Evolutionary conservation across 2,113 vertebrate species (phyloP), one percentile per base, ranked within the genome.

Genomic region (Carollia perspicillata): DNA sequence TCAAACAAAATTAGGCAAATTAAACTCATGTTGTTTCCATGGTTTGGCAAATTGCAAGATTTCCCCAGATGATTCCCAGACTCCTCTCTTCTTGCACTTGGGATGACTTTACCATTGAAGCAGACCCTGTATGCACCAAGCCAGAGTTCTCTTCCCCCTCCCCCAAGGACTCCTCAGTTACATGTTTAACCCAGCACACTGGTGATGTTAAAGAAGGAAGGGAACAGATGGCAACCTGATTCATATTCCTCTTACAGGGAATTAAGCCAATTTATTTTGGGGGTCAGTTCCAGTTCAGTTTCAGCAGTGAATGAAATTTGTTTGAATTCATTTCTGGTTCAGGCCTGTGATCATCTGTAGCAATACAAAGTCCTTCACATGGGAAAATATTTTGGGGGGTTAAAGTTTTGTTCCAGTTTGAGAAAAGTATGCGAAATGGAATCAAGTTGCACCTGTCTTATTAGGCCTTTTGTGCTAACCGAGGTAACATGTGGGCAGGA

Each of bases 241-340:
- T 93, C 79, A 89, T 95, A 65, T 79, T 89, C 85, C 42, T 95
- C 65, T 95, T 72, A 44, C 20, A 84, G 35, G 17, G 74, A 95
- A 95, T 85, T 79, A 86, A 63, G n/a, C 79, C 49, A 91, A 74
- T 92, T 92, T 77, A 77, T 91, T 66, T 87, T 33, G 63, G 40
- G 84, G 90, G 65, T 97, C 84, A 69, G 40, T 40, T 86, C 40
- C 8, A 86, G 74, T 89, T 96, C 63, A 92, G 17, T 74, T 94
- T 93, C 87, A 92, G 26, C 83, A 93, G 58, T 97, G 79, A 96
- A 93, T 92, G 74, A 86, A 85, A 89, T 37, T 86, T 92, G 74
- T 84, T 93, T 72, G 68, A 68, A 92, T 93, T 74, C 20, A 81
- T 92, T 95, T 95, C 84, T 93, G 42, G 26, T 65, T 95, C 69